phyloP scores from a whole-genome alignment of 2,797 vertebrate species.

The Acanthurus leucopareius region DNA sequence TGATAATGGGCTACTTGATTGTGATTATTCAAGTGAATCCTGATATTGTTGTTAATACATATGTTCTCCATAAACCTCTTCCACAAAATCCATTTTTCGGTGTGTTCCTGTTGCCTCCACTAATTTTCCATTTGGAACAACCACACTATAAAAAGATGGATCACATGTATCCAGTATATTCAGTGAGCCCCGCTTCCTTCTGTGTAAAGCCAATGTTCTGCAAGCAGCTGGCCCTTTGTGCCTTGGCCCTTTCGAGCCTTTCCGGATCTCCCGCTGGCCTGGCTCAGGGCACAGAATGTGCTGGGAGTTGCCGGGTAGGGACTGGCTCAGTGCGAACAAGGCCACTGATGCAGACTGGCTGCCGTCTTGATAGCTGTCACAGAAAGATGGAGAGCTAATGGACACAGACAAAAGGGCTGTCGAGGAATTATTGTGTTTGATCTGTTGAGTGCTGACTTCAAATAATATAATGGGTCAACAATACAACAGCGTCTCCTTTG shows the following conservation, averaged over 20 bases:
- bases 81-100: slow-evolving; percentile 7
- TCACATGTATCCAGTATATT: slow-evolving; percentile 67
- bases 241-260: slow-evolving; percentile 72
- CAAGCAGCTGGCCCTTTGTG: slow-evolving; percentile 86
- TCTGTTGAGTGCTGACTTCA: background rate
- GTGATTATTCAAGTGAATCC: background rate
- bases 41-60: slow-evolving; percentile 1
- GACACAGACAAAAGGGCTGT: slow-evolving; percentile 22
- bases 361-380: slow-evolving; percentile 50
- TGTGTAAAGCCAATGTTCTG: slow-evolving; percentile 71
- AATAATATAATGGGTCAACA: background rate
- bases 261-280: slow-evolving; percentile 86
- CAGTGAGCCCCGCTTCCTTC: slow-evolving; percentile 63
- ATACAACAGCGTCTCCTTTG: background rate
- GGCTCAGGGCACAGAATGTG: slow-evolving; percentile 70
- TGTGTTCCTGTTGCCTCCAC: slow-evolving; percentile 13
- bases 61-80: background rate
- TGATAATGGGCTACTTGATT: background rate
- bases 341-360: slow-evolving; percentile 67
- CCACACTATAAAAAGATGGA: slow-evolving; percentile 43
- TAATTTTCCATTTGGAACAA: slow-evolving; percentile 35
- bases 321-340: slow-evolving; percentile 73
- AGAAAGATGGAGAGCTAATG: slow-evolving; percentile 42
- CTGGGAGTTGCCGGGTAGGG: slow-evolving; percentile 71
- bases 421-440: slow-evolving; percentile 26